Evolutionary conservation across 2,888 invertebrate species (phyloP).

Genomic region (Pammene aurita): DNA sequence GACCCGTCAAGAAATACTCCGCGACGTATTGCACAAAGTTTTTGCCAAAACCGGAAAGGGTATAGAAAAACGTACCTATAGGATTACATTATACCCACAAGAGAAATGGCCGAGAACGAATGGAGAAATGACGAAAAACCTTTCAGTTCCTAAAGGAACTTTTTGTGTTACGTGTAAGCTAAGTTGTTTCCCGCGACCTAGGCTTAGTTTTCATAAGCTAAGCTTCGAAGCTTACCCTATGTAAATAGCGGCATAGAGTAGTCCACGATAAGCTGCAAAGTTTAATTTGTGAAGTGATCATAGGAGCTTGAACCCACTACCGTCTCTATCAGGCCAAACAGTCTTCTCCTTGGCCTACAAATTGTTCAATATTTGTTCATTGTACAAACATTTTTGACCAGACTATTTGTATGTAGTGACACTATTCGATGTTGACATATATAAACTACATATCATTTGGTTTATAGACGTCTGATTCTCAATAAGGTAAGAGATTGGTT

Average conservation of each 20-base stretch:
- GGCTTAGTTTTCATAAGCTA: too few relatives aligned
- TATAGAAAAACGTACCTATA: background rate
- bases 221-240: too few relatives aligned
- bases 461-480: background rate
- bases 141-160: too few relatives aligned
- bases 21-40: conserved; percentile 1
- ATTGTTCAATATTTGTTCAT: conserved; percentile 29
- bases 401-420: conserved; percentile 31
- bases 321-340: conserved; percentile 16
- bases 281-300: background rate
- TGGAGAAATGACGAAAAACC: too few relatives aligned
- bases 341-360: conserved; percentile 39
- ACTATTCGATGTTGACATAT: conserved; percentile 32
- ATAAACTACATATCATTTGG: conserved; percentile 16
- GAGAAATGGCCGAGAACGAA: too few relatives aligned
- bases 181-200: too few relatives aligned
- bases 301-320: conserved; percentile 9
- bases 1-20: conserved; percentile 14
- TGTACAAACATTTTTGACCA: conserved; percentile 34
- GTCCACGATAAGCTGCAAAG: background rate
- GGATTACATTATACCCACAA: too few relatives aligned
- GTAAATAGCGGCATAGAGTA: too few relatives aligned
- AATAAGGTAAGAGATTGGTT: background rate
- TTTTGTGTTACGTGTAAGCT: too few relatives aligned
- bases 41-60: background rate